phyloP scores from a whole-genome alignment of 2,797 vertebrate genomes.

The Tamandua tetradactyla region DNA sequence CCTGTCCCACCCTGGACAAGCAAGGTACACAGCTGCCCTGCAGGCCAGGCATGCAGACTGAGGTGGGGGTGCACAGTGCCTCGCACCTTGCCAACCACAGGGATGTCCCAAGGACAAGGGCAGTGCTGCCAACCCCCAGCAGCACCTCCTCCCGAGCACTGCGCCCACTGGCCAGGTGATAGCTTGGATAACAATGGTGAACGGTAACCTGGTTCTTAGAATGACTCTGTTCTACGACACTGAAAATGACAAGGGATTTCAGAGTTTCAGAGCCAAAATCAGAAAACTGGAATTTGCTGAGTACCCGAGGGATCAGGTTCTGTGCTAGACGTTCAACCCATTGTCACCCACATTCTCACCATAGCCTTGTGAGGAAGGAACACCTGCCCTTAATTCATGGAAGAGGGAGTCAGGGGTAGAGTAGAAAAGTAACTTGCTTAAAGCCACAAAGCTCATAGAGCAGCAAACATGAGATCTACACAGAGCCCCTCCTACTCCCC shows the following conservation, averaged over 20 bases:
- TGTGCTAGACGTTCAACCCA: no score
- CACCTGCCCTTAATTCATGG: background rate
- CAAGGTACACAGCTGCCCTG: background rate
- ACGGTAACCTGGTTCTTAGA: background rate
- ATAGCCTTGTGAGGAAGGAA: background rate
- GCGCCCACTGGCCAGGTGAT: background rate
- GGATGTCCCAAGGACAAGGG: accelerated
- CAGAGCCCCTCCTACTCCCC: background rate
- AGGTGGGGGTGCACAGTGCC: background rate
- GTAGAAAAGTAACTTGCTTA: background rate
- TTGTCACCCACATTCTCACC: background rate
- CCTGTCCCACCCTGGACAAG: background rate
- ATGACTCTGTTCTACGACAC: background rate
- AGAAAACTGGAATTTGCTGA: background rate
- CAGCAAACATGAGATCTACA: background rate
- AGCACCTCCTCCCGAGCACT: background rate
- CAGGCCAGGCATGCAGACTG: background rate
- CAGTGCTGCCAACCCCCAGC: background rate
- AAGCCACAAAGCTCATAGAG: background rate
- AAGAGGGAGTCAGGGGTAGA: background rate
- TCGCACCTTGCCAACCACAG: no score
- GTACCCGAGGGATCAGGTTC: background rate
- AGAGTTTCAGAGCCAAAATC: background rate
- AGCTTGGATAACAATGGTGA: background rate
- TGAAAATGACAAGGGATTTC: background rate